Conservation (phyloP, 2,888 invertebrate species). For the Habroteleia sp. region DNA sequence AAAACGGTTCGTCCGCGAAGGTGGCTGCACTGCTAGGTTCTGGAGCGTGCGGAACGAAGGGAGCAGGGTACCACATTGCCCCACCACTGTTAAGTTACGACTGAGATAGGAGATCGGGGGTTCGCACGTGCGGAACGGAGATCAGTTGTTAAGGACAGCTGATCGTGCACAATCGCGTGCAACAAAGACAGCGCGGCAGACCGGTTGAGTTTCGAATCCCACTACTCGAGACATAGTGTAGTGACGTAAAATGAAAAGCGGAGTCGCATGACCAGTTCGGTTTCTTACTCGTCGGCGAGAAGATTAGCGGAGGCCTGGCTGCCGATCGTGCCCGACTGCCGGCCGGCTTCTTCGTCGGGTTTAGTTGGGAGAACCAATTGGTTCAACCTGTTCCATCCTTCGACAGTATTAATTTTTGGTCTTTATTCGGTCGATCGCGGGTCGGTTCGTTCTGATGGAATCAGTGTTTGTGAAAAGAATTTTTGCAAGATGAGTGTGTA, state of each 20-base stretch:
- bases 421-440: background rate
- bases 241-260: constrained; percentile 71
- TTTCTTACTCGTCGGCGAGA: constrained; percentile 63
- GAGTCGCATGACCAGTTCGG: constrained; percentile 74
- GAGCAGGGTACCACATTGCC: constrained; percentile 27
- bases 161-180: background rate
- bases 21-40: constrained; percentile 62
- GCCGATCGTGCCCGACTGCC: constrained; percentile 48
- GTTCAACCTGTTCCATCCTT: constrained; percentile 26
- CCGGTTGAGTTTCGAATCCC: constrained; percentile 72
- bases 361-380: constrained; percentile 41
- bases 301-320: constrained; percentile 62
- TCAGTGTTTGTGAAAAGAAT: background rate
- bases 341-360: constrained; percentile 63
- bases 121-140: constrained; percentile 4
- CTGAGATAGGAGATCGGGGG: constrained; percentile 9
- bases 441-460: too few relatives aligned
- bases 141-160: constrained; percentile 30
- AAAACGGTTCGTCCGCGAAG: constrained; percentile 43
- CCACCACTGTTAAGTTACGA: constrained; percentile 33
- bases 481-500: too few relatives aligned
- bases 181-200: constrained; percentile 57
- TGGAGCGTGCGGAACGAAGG: constrained; percentile 43
- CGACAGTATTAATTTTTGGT: constrained; percentile 33
- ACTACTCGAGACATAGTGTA: constrained; percentile 72